Conservation (phyloP, 2,888 invertebrate genomes). For the Dermolepida albohirtum region DNA sequence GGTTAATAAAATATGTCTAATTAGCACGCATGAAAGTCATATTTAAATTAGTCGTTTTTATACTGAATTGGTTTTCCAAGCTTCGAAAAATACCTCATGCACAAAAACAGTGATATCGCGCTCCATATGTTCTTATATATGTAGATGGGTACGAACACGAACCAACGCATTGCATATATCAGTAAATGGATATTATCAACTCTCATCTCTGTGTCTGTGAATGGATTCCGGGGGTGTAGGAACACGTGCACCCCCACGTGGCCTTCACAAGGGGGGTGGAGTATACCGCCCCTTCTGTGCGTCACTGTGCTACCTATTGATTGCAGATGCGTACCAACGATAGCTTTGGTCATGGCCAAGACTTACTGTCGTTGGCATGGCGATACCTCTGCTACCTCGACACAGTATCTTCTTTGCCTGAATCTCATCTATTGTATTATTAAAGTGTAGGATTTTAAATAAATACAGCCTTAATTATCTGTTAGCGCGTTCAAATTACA, state of each 20-base stretch:
- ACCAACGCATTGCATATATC: slow-evolving; percentile 16
- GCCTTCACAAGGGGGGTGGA: slow-evolving; percentile 58
- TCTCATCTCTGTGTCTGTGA: slow-evolving; percentile 51
- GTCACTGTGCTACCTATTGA: slow-evolving; percentile 63
- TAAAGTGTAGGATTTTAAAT: too few species aligned
- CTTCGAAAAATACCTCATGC: background rate
- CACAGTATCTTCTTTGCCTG: too few species aligned
- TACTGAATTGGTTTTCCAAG: too few species aligned
- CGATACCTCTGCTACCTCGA: slow-evolving; percentile 45
- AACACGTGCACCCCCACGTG: slow-evolving; percentile 63
- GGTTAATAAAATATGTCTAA: too few species aligned
- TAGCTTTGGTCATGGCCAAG: slow-evolving; percentile 58
- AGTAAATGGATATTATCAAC: slow-evolving; percentile 34
- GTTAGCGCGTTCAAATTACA: too few species aligned
- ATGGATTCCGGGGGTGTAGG: slow-evolving; percentile 57
- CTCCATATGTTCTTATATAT: too few species aligned
- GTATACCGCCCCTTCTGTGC: slow-evolving; percentile 60
- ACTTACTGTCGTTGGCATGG: slow-evolving; percentile 59
- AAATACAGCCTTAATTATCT: too few species aligned
- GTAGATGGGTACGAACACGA: slow-evolving; percentile 2
- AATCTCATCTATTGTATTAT: too few species aligned
- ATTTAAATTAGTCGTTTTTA: too few species aligned
- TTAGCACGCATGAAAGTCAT: too few species aligned
- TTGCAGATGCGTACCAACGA: slow-evolving; percentile 58
- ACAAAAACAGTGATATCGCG: too few species aligned